Base-by-base conservation (phyloP, 2,888 invertebrate species). In the Silvanus unidentatus region DNA sequence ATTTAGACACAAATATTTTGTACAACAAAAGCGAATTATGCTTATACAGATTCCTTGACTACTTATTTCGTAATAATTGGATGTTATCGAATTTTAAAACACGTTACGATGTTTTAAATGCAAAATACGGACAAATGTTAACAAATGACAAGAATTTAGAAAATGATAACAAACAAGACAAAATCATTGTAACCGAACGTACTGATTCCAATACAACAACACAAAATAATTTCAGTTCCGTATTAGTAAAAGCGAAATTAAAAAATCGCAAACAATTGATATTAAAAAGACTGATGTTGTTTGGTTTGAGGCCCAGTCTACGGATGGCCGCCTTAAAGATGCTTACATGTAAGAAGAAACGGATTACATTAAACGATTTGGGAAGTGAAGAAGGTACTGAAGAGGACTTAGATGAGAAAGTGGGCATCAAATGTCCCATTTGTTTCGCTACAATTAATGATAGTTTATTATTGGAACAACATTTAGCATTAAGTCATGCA, bases 21-120 rank as follows among this genome's bases (percentile, higher is more conserved):
- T 79, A 79, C 62, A 71, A 71, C 12, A 75, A 76, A 43, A 79
- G 78, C 57, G 78, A 79, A 57, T 65, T 76, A 36, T 78, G 77
- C 57, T 70, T 80, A 42, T 80, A 76, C 61, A 71, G 75, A 47
- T 67, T 81, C 43, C 65, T 82, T 42, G 66, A 69, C 51, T 64
- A 65, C 55, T 59, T 73, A 50, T 61, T 68, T 38, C 49, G 76
- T 53, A 75, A 77, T 58, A 75, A 73, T 50, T 72, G 76, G 58
- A 71, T 74, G 53, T 62, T 74, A 47, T 71, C 73, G 44, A 75
- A 74, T 59, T 75, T 73, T 56, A 73, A 74, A 58, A 68, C 67
- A 40, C 65, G 72, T 55, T 75, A 74, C 58, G 74, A 75, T 59
- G 69, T 70, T 27, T 57, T 75, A 14, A 73, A 73, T 48, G 65